These are phyloP conservation scores for Phalanger gymnotis DNA, from an alignment of 2,797 vertebrate genomes.

Conservation along the genomic window DNA sequence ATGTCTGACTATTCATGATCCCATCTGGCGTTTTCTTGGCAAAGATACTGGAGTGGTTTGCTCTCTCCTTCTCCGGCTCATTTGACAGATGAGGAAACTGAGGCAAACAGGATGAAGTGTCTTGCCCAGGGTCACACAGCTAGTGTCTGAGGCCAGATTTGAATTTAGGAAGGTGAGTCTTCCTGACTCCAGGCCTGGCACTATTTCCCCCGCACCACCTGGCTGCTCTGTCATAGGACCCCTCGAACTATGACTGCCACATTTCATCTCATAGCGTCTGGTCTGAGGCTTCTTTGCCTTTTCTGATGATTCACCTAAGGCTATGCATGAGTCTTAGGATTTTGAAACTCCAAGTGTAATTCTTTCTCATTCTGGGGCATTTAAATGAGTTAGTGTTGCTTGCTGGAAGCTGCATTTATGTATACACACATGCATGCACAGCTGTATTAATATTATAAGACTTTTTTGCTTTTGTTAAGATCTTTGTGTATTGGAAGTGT, in stretches of 20 bases:
- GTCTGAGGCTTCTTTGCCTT: not conserved
- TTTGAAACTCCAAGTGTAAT: not conserved
- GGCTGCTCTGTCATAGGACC: not conserved
- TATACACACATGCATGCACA: not conserved
- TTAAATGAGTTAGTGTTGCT: not conserved
- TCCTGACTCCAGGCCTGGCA: not conserved
- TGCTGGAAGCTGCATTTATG: not conserved
- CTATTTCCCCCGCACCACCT: not conserved
- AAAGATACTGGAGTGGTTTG: not conserved
- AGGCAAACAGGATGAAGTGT: not conserved
- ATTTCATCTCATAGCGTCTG: not conserved
- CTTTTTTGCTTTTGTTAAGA: not conserved
- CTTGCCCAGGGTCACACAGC: not conserved
- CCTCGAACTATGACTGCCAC: not conserved
- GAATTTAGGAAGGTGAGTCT: not conserved
- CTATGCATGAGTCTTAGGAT: not conserved
- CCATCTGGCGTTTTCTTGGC: not conserved
- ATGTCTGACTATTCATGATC: not conserved
- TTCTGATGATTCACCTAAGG: not conserved
- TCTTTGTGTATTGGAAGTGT: not conserved
- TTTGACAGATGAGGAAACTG: not conserved
- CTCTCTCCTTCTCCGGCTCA: not conserved
- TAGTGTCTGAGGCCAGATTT: not conserved
- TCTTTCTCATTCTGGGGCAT: not conserved
- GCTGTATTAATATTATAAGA: not conserved